These are phyloP conservation scores for Erebia epiphron DNA, from an alignment of 2,888 invertebrate genomes.

Conservation along the genomic window DNA sequence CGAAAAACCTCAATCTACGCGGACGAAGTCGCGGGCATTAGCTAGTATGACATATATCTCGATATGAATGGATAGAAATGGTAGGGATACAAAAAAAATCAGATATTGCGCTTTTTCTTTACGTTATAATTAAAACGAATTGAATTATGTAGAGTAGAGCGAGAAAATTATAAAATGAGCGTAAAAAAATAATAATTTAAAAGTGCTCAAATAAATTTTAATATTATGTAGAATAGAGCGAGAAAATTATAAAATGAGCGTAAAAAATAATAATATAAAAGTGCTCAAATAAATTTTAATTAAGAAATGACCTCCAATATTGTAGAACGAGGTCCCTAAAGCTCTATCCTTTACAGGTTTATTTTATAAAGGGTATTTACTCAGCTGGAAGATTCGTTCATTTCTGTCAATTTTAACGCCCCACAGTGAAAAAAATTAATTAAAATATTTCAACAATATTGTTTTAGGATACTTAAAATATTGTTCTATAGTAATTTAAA, in stretches of 20 bases:
- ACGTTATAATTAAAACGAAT: not conserved
- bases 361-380: not conserved
- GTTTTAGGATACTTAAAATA: too few species aligned
- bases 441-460: too few species aligned
- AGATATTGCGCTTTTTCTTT: not conserved
- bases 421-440: not conserved
- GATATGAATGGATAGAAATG: too few species aligned
- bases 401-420: not conserved
- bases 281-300: not conserved
- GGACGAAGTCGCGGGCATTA: too few species aligned
- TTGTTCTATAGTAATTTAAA: too few species aligned
- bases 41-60: too few species aligned
- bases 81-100: too few species aligned
- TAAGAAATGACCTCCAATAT: slow-evolving; percentile 7
- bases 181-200: not conserved
- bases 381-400: not conserved
- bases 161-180: not conserved
- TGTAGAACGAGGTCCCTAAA: not conserved
- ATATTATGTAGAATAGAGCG: too few species aligned
- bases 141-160: not conserved
- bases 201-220: not conserved
- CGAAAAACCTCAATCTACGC: too few species aligned
- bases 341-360: slow-evolving; percentile 1
- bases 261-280: not conserved
- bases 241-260: not conserved